Percentiles rank a stretch among this genome's conserved stretches.
Conservation (phyloP, 2,113 vertebrate genomes). For the Alethe castanea region DNA sequence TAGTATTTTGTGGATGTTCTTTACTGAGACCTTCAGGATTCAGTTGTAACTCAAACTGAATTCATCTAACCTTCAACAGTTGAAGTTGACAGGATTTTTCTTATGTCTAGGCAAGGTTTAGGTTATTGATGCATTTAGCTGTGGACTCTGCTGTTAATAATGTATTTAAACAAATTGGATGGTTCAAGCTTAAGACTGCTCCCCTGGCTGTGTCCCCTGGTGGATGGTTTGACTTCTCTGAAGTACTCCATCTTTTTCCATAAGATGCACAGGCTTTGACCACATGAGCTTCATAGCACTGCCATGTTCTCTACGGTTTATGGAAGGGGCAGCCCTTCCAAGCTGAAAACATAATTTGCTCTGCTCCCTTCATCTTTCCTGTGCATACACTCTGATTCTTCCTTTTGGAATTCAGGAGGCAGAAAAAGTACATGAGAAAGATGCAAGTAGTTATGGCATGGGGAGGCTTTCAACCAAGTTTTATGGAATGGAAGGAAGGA, state of each 20-base stretch:
- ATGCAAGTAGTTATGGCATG: background rate
- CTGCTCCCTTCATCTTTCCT: background rate
- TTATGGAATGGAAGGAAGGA: background rate
- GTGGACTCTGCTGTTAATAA: background rate
- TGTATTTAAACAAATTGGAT: background rate
- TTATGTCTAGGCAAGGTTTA: background rate
- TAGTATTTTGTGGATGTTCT: background rate
- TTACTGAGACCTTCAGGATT: background rate
- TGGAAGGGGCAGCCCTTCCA: background rate
- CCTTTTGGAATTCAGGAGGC: background rate
- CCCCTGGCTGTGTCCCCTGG: background rate
- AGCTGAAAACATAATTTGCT: background rate
- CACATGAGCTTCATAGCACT: background rate
- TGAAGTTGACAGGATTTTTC: background rate
- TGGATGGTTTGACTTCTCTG: background rate
- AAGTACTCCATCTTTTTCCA: background rate
- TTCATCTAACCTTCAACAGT: background rate
- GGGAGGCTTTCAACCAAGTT: background rate
- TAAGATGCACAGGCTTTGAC: background rate
- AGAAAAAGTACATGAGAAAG: background rate
- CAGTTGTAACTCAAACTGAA: background rate
- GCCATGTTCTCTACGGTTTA: background rate
- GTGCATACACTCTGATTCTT: background rate
- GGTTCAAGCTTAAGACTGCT: background rate
- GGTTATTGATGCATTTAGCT: background rate